Evolutionary conservation across 2,113 vertebrate genomes (phyloP), one percentile per base, ranked within the genome.

Genomic region (Tachycineta bicolor): DNA sequence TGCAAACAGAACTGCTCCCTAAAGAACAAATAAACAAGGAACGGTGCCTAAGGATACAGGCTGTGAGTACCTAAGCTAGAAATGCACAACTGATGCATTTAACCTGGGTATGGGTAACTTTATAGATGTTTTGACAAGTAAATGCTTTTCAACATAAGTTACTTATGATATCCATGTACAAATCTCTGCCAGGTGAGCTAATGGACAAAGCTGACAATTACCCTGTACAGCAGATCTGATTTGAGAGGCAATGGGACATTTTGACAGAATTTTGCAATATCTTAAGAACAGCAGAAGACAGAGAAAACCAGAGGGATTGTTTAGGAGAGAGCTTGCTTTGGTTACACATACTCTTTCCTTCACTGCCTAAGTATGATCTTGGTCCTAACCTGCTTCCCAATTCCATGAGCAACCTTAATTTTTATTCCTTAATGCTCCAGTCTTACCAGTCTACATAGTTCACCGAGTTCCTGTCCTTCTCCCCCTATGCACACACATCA

Each of bases 141-240:
- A 64, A n/a, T 20, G 26, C 23, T 75, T 85, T 70, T 46, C 50
- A 91, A 3, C 3, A 8, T 28, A 37, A 47, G 9, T 63, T 53
- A 67, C 18, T 58, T 3, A 41, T 2, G 6, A 28, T 26, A 59
- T n/a, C 23, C n/a, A 49, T 1, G 1, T 4, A n/a, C 8, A 67
- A 47, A 76, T 26, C 25, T 50, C 64, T 81, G 39, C 44, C 49
- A 64, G 25, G 26, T 68, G 53, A 94, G 43, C 24, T 83, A 56
- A 37, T 21, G 37, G 24, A 53, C 73, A 87, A 84, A 77, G 31
- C 15, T 59, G 19, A 24, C n/a, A 34, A 56, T 46, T 37, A 65
- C 12, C 7, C 28, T 14, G 3, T n/a, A 50, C 12, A 55, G 25
- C 19, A 84, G 31, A 33, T 16, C 15, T 21, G 11, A 68, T 81